A percentile compares a stretch with the other conserved stretches of the same genome.
These are phyloP conservation scores for Gibbula magus DNA, from an alignment of 2,888 invertebrate genomes.

Conservation along the genomic window DNA sequence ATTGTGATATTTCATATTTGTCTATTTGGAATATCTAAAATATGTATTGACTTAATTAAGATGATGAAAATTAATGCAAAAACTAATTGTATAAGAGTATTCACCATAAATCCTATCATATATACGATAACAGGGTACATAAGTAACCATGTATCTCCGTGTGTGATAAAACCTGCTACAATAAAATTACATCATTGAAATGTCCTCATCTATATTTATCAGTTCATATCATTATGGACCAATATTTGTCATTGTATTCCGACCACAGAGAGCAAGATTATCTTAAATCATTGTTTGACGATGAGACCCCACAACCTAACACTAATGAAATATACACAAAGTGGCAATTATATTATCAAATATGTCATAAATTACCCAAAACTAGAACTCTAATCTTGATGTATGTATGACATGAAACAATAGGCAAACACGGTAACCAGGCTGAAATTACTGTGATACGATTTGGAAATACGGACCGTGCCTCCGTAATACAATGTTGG, in stretches of 20 bases:
- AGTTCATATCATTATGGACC: background rate
- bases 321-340: background rate
- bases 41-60: too few species aligned
- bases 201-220: background rate
- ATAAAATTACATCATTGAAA: constrained; percentile 16
- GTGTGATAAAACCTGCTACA: background rate
- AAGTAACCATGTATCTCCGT: too few species aligned
- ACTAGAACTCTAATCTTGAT: background rate
- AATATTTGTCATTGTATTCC: background rate
- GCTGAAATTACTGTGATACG: background rate
- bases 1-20: too few species aligned
- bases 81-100: too few species aligned
- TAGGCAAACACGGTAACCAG: background rate
- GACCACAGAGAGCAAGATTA: background rate
- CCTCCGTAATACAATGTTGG: background rate
- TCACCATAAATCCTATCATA: too few species aligned
- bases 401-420: background rate
- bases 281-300: background rate
- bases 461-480: background rate
- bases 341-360: constrained; percentile 16
- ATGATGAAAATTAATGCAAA: too few species aligned
- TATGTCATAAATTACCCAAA: constrained; percentile 15
- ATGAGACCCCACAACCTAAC: background rate
- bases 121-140: too few species aligned
- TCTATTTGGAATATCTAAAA: too few species aligned